These are phyloP conservation scores for Hirtodrosophila cameraria DNA, from an alignment of 2,888 invertebrate genomes.

Conservation along the genomic window DNA sequence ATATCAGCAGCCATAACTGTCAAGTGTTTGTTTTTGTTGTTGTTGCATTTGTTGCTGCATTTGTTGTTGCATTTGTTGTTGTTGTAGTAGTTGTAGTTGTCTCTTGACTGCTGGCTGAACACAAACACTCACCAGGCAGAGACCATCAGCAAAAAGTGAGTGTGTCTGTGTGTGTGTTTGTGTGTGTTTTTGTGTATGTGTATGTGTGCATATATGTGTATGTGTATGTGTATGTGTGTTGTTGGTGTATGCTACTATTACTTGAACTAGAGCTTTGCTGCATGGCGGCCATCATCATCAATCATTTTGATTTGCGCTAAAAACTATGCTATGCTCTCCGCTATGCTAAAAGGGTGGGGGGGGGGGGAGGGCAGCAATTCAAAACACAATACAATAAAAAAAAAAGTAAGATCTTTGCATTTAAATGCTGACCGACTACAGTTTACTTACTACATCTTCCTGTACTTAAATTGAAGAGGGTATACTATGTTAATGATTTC, in stretches of 20 bases:
- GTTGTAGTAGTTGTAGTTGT: too few relatives aligned
- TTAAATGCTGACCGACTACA: too few relatives aligned
- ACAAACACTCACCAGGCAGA: constrained; percentile 8
- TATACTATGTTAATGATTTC: too few relatives aligned
- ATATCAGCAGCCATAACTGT: constrained; percentile 78
- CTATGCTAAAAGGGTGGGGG: too few relatives aligned
- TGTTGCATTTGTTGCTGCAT: too few relatives aligned
- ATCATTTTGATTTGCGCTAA: constrained; percentile 79
- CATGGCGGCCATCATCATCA: constrained; percentile 73
- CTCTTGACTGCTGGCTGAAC: constrained; percentile 22
- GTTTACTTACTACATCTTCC: too few relatives aligned
- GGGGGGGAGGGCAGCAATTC: constrained; percentile 40
- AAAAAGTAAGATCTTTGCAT: background rate
- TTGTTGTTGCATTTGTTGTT: too few relatives aligned
- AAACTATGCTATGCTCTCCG: constrained; percentile 64
- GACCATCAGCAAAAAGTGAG: background rate
- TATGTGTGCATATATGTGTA: background rate
- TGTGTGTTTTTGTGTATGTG: too few relatives aligned
- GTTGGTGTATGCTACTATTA: constrained; percentile 28
- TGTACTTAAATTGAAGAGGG: too few relatives aligned
- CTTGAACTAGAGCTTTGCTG: constrained; percentile 34
- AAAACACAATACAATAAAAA: constrained; percentile 31
- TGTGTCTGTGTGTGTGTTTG: constrained; percentile 3
- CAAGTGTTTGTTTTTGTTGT: constrained; percentile 65
- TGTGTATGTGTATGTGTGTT: constrained; percentile 9